Evolutionary conservation across 1,140 invertebrate species (phyloP).

Genomic region (Plutomurus gul): DNA sequence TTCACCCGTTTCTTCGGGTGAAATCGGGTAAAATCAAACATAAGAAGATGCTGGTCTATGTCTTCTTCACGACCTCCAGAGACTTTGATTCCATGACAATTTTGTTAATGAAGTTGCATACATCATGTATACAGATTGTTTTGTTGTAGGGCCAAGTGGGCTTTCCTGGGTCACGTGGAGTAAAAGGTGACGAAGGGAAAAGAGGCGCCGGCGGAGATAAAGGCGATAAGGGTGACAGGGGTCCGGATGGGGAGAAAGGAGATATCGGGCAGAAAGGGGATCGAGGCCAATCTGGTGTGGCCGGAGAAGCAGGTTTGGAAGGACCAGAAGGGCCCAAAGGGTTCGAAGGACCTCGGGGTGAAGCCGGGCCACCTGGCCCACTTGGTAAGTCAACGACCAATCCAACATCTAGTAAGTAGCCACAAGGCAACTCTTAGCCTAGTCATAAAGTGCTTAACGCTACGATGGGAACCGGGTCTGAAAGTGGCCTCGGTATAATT

Average conservation of each 20-base stretch:
- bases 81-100: no score
- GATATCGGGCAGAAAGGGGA: conserved; percentile 77
- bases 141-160: conserved; percentile 68
- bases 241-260: conserved; percentile 76
- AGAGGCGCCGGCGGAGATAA: conserved; percentile 70
- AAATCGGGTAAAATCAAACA: no score
- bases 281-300: conserved; percentile 68
- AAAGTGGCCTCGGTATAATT: no score
- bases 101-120: no score
- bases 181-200: conserved; percentile 76
- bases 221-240: conserved; percentile 68
- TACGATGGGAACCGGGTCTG: no score
- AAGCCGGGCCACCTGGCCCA: conserved; percentile 70
- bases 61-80: no score
- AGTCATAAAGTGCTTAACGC: no score
- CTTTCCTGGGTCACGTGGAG: conserved; percentile 73
- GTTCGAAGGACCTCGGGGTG: conserved; percentile 74
- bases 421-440: no score
- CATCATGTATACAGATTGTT: no score
- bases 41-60: no score
- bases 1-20: no score
- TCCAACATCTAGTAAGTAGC: no score
- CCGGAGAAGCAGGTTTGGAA: conserved; percentile 65
- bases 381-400: conserved; percentile 55
- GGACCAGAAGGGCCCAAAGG: conserved; percentile 82